Evolutionary conservation across 2,113 vertebrate genomes (phyloP), one percentile per base, ranked within the genome.

Genomic region (Amblyopsis rosae): DNA sequence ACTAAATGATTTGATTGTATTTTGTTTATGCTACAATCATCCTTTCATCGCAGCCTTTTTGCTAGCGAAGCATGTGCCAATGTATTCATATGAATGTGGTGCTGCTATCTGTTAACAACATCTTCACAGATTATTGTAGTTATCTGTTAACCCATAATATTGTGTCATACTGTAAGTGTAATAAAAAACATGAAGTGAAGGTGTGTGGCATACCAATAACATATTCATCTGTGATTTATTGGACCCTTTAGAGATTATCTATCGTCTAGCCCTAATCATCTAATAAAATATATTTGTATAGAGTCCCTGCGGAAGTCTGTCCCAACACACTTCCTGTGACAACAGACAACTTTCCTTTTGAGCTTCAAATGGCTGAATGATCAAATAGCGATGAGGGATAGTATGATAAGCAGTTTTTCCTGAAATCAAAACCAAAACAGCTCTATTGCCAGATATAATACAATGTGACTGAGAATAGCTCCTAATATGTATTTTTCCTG

Each of bases 1-100:
- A 46, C 58, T 55, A 61, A 53, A 55, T 81, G 12, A 71, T 73
- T 70, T 66, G 60, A 50, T 19, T 47, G 19, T 56, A 45, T 66
- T 59, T 35, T 26, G 26, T 48, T 65, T 63, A 71, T 59, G 56
- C 56, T 45, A 17, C 62, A 73, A 56, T 56, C 55, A 73, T 47
- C 67, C 60, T 62, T 73, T 11, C 50, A 15, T 65, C 54, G 12
- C 8, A 3, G 9, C 7, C 48, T 16, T 70, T 62, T 19, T 12
- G 60, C 26, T 12, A 12, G 26, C 17, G 13, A 13, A 58, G 60
- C 64, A 69, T 49, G 26, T 16, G 50, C 49, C 41, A 50, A 50
- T 15, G 53, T 71, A n/a, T 8, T 8, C 5, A 64, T n/a, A 4
- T 48, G 45, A 48, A 11, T 57, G 6, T n/a, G n/a, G 8, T 11